These are phyloP conservation scores for Ctenochaetus hawaiiensis DNA, from an alignment of 2,797 vertebrate genomes.

Conservation along the genomic window DNA sequence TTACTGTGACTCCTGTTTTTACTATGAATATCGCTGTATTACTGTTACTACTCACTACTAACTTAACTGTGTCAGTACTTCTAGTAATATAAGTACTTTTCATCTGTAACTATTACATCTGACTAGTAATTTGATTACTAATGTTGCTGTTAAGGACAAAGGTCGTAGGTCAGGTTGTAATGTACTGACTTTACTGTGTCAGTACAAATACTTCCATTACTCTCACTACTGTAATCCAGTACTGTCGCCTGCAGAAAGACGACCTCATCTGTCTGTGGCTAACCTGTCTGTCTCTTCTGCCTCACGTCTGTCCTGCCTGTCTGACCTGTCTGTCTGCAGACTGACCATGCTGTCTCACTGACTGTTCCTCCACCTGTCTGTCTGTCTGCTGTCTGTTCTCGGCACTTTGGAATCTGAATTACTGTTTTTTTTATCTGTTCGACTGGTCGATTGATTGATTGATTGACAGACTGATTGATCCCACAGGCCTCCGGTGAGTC, in stretches of 20 bases:
- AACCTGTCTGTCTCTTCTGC: too few relatives aligned
- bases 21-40: neutral
- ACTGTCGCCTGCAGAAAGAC: neutral
- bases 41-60: neutral
- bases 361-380: slow-evolving; percentile 31
- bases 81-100: too few relatives aligned
- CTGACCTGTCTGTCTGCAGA: neutral
- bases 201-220: neutral
- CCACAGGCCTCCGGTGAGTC: slow-evolving; percentile 93
- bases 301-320: neutral
- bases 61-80: too few relatives aligned
- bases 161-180: too few relatives aligned
- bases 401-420: too few relatives aligned
- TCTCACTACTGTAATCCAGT: neutral
- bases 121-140: neutral
- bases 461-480: slow-evolving; percentile 2
- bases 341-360: slow-evolving; percentile 24
- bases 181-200: too few relatives aligned
- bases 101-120: neutral
- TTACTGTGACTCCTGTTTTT: neutral
- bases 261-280: neutral
- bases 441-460: neutral
- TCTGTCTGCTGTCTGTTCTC: neutral
- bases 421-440: neutral
- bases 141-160: too few relatives aligned